Conservation (phyloP, 1,140 invertebrate genomes). For the Neotoxoptera formosana region DNA sequence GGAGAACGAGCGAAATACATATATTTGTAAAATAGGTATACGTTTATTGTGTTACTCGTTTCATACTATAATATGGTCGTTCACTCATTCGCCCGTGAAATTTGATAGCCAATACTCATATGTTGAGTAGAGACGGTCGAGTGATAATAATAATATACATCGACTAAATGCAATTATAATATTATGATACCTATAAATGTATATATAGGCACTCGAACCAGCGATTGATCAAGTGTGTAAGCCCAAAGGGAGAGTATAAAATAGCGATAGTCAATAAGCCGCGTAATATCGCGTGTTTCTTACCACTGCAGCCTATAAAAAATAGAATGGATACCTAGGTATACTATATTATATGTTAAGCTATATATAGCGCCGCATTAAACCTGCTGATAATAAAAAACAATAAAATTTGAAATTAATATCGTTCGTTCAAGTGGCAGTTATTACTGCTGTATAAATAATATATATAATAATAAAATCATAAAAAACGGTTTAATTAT, state of each 20-base stretch:
- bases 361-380: not conserved
- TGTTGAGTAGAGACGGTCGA: not conserved
- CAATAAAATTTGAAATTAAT: not conserved
- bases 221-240: not conserved
- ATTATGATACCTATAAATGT: not conserved
- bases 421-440: no score
- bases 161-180: not conserved
- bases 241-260: not conserved
- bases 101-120: not conserved
- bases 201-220: not conserved
- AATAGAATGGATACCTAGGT: not conserved
- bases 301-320: not conserved
- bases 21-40: not conserved
- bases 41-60: not conserved
- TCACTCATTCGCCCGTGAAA: not conserved
- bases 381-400: not conserved
- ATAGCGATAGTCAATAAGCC: not conserved
- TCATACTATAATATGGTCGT: not conserved
- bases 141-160: not conserved
- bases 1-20: not conserved
- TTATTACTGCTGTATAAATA: no score
- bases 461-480: no score
- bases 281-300: not conserved
- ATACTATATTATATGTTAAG: not conserved
- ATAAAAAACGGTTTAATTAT: not conserved